A percentile compares a stretch with the other conserved stretches of the same genome.
These are phyloP conservation scores for Drosophila sechellia DNA, from an alignment of 1,140 invertebrate species.

Conservation along the genomic window DNA sequence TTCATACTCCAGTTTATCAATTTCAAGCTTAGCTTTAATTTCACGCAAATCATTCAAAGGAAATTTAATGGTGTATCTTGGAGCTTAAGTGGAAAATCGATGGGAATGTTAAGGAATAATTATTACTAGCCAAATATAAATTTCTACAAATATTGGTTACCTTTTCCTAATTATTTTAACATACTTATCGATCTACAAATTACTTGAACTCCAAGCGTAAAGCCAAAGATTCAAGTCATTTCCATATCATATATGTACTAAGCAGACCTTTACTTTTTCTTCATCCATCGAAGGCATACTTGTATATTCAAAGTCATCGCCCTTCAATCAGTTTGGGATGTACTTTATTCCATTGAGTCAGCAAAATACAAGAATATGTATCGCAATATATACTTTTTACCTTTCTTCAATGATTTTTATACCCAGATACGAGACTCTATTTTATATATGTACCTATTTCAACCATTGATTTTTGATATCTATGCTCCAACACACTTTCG, in stretches of 20 bases:
- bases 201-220: slow-evolving; percentile 1
- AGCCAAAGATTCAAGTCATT: slow-evolving; percentile 5
- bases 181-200: not conserved
- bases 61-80: not conserved
- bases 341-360: slow-evolving; percentile 10
- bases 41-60: slow-evolving; percentile 49
- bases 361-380: slow-evolving; percentile 43
- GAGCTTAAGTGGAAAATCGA: not conserved
- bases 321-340: slow-evolving; percentile 13
- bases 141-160: no score
- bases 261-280: not conserved
- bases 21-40: slow-evolving; percentile 68
- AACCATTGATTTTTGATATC: slow-evolving; percentile 26
- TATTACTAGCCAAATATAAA: not conserved
- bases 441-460: slow-evolving; percentile 22
- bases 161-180: not conserved
- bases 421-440: slow-evolving; percentile 52
- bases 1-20: slow-evolving; percentile 23
- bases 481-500: slow-evolving; percentile 42
- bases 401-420: slow-evolving; percentile 20
- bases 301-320: slow-evolving; percentile 50
- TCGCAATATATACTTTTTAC: slow-evolving; percentile 21
- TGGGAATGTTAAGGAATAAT: not conserved
- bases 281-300: slow-evolving; percentile 22
- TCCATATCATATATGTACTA: slow-evolving; percentile 4